Conservation (phyloP, 1,140 invertebrate genomes). For the Sweltsa coloradensis region DNA sequence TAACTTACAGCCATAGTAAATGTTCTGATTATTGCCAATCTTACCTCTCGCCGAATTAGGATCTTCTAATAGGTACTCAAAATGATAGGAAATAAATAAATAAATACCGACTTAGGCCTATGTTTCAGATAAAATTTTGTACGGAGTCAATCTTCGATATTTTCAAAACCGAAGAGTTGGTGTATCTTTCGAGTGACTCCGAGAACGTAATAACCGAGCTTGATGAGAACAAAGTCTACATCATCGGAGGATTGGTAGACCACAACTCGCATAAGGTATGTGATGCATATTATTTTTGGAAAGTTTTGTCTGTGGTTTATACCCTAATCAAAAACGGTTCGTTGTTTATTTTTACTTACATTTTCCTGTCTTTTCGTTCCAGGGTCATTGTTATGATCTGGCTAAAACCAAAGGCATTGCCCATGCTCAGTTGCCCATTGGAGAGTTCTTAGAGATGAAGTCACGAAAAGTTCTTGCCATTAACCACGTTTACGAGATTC, state of each 20-base stretch:
- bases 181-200: constrained; percentile 93
- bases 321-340: background rate
- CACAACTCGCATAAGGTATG: constrained; percentile 88
- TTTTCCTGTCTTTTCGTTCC: constrained; percentile 23
- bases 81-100: too few relatives aligned
- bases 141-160: constrained; percentile 48
- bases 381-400: constrained; percentile 75
- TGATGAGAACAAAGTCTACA: constrained; percentile 68
- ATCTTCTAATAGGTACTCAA: too few relatives aligned
- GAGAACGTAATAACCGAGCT: constrained; percentile 70
- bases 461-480: constrained; percentile 89
- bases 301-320: background rate
- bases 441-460: constrained; percentile 84
- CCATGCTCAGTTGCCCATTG: constrained; percentile 82
- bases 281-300: background rate
- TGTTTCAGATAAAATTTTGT: constrained; percentile 53
- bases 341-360: constrained; percentile 11
- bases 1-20: background rate
- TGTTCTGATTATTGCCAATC: too few relatives aligned
- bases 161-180: constrained; percentile 62
- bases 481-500: constrained; percentile 55
- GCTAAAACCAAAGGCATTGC: constrained; percentile 63
- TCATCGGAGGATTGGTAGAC: constrained; percentile 95
- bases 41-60: too few relatives aligned
- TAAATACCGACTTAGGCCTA: too few relatives aligned